Percentiles rank a stretch among this genome's conserved stretches.
Evolutionary conservation across 2,888 invertebrate species (phyloP).

Genomic region (Ptychoptera contaminata): DNA sequence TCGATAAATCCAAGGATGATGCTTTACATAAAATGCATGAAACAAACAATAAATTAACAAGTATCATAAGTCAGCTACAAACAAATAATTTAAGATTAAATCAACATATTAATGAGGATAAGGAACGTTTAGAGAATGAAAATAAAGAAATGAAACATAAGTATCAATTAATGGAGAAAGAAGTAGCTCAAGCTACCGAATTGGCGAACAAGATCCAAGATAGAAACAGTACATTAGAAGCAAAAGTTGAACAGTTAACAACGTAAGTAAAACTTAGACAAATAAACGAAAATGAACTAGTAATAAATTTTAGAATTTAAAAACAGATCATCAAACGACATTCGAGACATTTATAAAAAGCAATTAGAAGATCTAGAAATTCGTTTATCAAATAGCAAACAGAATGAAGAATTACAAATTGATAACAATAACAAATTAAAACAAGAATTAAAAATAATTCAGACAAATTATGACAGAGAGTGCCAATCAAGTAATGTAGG

Average conservation of each 20-base stretch:
- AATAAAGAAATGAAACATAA: constrained; percentile 30
- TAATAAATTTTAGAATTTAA: not conserved
- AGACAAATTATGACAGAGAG: constrained; percentile 39
- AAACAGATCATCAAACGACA: constrained; percentile 29
- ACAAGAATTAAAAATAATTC: constrained; percentile 28
- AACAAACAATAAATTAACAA: constrained; percentile 38
- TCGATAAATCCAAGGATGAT: constrained; percentile 58
- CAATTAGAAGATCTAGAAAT: constrained; percentile 30
- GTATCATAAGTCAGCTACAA: constrained; percentile 14
- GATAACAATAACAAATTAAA: constrained; percentile 28
- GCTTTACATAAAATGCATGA: constrained; percentile 48
- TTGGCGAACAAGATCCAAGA: constrained; percentile 51
- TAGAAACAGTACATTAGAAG: constrained; percentile 39
- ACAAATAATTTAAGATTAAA: constrained; percentile 6
- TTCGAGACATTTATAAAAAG: constrained; percentile 24
- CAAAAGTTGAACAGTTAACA: constrained; percentile 31
- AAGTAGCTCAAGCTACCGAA: constrained; percentile 54
- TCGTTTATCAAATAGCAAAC: constrained; percentile 20
- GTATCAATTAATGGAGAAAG: constrained; percentile 47
- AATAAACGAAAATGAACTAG: no score
- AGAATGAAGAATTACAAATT: constrained; percentile 26
- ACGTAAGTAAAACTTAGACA: constrained; percentile 12
- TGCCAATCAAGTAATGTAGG: no score
- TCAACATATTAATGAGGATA: constrained; percentile 15
- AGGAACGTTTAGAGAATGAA: constrained; percentile 23